Evolutionary conservation across 2,888 invertebrate genomes (phyloP), one percentile per base, ranked within the genome.

Genomic region (Seira sanloemensis): DNA sequence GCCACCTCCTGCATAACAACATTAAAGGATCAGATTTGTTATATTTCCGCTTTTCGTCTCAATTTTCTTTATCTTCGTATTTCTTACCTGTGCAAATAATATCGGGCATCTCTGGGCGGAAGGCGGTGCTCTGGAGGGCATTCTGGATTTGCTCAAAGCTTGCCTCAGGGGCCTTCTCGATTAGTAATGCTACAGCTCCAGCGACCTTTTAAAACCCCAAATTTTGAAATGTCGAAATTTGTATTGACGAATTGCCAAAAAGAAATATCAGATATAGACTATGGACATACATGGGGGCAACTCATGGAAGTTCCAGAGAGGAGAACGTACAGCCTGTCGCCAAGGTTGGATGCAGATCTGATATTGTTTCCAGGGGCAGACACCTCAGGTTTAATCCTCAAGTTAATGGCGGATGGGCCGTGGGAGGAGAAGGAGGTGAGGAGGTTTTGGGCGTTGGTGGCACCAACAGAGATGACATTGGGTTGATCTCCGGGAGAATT

Each of bases 11-110:
- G 12, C 25, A n/a, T 19, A 37, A 65, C n/a, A 21, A 23, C 16
- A 21, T 46, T 23, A 37, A 75, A 37, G 46, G n/a, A 21, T 54
- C 1, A n/a, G n/a, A n/a, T n/a, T n/a, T n/a, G n/a, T n/a, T n/a
- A n/a, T n/a, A n/a, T n/a, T n/a, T n/a, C n/a, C n/a, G n/a, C n/a
- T n/a, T n/a, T n/a, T n/a, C n/a, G n/a, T n/a, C 18, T 7, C 23
- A 68, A 71, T 7, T 21, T 1, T 27, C 46, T 46, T 4, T 71
- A 73, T 62, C 73, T 54, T 83, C 86, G n/a, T n/a, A n/a, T n/a
- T n/a, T n/a, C n/a, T n/a, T n/a, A 66, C 84, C 81, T n/a, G 78
- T 50, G 73, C 86, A 86, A 16, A 78, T 24, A 25, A 84, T 50
- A 16, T 83, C 68, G 9, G 12, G 26, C 21, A 83, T 19, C 7